Evolutionary conservation across 1,140 invertebrate species (phyloP).

Genomic region (Orchesella cincta): DNA sequence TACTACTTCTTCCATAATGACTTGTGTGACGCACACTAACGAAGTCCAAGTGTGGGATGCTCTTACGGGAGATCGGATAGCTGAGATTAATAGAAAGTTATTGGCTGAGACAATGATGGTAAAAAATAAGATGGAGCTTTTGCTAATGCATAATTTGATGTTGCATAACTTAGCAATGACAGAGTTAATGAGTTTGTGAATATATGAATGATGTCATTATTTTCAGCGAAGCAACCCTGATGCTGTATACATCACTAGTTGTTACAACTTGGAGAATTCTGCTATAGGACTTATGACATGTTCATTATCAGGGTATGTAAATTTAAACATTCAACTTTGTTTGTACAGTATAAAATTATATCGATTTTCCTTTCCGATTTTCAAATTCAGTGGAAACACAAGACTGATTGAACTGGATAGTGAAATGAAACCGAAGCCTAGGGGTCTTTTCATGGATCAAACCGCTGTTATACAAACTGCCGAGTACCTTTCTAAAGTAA

Average conservation of each 20-base stretch:
- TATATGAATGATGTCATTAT: conserved; percentile 2
- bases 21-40: conserved; percentile 70
- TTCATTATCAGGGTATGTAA: conserved; percentile 60
- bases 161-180: neutral
- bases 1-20: conserved; percentile 58
- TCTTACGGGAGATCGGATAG: conserved; percentile 63
- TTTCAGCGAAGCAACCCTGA: conserved; percentile 63
- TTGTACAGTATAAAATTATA: too few species aligned
- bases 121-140: conserved; percentile 52
- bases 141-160: too few species aligned
- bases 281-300: conserved; percentile 67
- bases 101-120: conserved; percentile 59
- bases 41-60: conserved; percentile 72
- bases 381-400: conserved; percentile 61
- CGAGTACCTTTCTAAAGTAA: conserved; percentile 34
- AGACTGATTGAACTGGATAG: conserved; percentile 62
- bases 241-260: conserved; percentile 68
- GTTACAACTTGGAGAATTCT: conserved; percentile 57
- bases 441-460: conserved; percentile 36
- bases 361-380: too few species aligned
- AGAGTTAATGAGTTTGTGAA: conserved; percentile 17
- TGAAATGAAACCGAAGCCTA: conserved; percentile 59
- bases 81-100: conserved; percentile 62
- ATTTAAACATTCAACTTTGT: neutral
- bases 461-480: conserved; percentile 41